Evolutionary conservation across 2,888 invertebrate species (phyloP).

Genomic region (Hyppa rectilinea): DNA sequence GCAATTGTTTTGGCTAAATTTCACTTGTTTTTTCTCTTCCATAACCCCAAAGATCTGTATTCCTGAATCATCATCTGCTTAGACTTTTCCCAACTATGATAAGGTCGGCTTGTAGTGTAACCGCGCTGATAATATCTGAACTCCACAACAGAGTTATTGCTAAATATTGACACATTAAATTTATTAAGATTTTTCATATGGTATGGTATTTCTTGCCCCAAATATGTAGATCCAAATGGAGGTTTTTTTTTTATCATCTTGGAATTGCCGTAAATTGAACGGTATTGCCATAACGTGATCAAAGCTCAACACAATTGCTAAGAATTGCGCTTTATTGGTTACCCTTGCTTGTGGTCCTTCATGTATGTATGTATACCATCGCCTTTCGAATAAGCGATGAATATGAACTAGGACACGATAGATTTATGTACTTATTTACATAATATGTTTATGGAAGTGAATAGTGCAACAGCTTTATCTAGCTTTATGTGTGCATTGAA

Average conservation of each 20-base stretch:
- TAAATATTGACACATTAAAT: neutral
- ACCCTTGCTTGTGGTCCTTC: neutral
- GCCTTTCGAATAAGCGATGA: slow-evolving; percentile 15
- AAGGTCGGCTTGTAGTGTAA: no score
- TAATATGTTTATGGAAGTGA: slow-evolving; percentile 48
- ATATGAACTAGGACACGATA: slow-evolving; percentile 46
- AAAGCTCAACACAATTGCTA: neutral
- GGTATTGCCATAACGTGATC: neutral
- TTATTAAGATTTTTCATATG: neutral
- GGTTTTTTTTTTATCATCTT: no score
- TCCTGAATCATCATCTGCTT: no score
- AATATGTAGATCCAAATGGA: no score
- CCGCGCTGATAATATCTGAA: no score
- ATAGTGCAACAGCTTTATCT: slow-evolving; percentile 30
- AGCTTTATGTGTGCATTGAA: slow-evolving; percentile 8
- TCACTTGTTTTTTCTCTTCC: no score
- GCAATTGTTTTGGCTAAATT: neutral
- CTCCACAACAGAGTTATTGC: neutral
- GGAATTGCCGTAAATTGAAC: neutral
- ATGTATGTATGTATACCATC: neutral
- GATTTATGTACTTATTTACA: slow-evolving; percentile 49
- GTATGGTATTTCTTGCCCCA: neutral
- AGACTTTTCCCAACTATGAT: no score
- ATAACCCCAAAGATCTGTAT: no score
- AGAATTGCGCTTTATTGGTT: neutral